Percentiles rank a stretch among this genome's conserved stretches.
Conservation (phyloP, 2,113 vertebrate genomes). For the Columbina picui region DNA sequence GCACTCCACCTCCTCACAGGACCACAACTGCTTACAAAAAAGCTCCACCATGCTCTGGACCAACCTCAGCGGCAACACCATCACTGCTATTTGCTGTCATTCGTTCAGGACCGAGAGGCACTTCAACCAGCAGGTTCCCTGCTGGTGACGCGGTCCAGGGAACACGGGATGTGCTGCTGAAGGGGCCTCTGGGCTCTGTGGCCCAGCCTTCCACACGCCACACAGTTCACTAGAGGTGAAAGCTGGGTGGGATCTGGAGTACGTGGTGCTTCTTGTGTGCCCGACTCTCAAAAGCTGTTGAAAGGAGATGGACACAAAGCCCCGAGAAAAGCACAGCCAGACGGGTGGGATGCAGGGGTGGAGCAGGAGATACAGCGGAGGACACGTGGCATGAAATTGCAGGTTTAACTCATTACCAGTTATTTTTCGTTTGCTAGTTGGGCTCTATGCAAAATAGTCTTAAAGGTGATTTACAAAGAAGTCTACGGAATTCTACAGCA, state of each 20-base stretch:
- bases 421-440: neutral
- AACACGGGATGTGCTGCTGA: neutral
- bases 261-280: fast-evolving
- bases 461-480: neutral
- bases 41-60: neutral
- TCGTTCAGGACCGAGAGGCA: neutral
- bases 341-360: neutral
- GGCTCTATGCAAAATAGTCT: neutral
- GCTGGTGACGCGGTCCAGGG: neutral
- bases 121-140: neutral
- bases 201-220: neutral
- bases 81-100: neutral
- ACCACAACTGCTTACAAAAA: conserved; percentile 10
- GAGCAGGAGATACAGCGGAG: too few species aligned
- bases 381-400: neutral
- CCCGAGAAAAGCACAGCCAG: neutral
- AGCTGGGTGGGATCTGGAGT: neutral
- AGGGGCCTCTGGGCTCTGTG: neutral
- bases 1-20: neutral
- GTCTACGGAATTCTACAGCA: neutral
- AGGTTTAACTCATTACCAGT: neutral
- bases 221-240: neutral
- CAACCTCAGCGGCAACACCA: neutral
- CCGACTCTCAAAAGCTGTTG: neutral
- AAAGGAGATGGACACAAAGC: neutral